These are phyloP conservation scores for Aplocera efformata DNA, from an alignment of 2,888 invertebrate genomes.

Conservation along the genomic window DNA sequence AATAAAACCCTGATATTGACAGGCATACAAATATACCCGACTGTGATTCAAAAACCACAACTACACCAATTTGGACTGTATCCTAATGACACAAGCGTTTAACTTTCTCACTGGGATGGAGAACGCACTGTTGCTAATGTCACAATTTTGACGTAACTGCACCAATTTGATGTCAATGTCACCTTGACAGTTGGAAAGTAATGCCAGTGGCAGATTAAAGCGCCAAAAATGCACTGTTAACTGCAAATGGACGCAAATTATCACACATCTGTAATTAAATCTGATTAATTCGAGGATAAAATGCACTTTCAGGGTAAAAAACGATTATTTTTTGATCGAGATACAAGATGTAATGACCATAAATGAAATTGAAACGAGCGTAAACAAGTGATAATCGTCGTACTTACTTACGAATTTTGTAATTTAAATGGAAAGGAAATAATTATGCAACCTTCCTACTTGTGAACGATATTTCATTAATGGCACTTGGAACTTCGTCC, in stretches of 20 bases:
- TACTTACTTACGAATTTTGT: conserved; percentile 10
- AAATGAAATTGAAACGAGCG: conserved; percentile 11
- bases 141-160: conserved; percentile 37
- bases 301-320: conserved; percentile 13
- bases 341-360: conserved; percentile 17
- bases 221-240: conserved; percentile 35
- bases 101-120: not conserved
- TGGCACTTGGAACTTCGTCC: not conserved
- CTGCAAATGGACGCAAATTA: conserved; percentile 33
- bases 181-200: conserved; percentile 33
- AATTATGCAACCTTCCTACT: not conserved
- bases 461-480: not conserved
- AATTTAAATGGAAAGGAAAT: conserved; percentile 8
- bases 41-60: not conserved
- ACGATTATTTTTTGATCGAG: conserved; percentile 15
- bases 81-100: not conserved
- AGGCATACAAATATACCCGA: conserved; percentile 1
- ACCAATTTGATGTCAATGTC: conserved; percentile 48
- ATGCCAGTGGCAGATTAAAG: conserved; percentile 39
- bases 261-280: conserved; percentile 29
- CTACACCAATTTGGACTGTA: conserved; percentile 3
- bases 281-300: conserved; percentile 29
- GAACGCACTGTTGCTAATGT: conserved; percentile 4
- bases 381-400: conserved; percentile 11
- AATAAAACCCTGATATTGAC: conserved; percentile 11